These are phyloP conservation scores for Diabrotica balteata DNA, from an alignment of 2,888 invertebrate genomes.

Conservation along the genomic window DNA sequence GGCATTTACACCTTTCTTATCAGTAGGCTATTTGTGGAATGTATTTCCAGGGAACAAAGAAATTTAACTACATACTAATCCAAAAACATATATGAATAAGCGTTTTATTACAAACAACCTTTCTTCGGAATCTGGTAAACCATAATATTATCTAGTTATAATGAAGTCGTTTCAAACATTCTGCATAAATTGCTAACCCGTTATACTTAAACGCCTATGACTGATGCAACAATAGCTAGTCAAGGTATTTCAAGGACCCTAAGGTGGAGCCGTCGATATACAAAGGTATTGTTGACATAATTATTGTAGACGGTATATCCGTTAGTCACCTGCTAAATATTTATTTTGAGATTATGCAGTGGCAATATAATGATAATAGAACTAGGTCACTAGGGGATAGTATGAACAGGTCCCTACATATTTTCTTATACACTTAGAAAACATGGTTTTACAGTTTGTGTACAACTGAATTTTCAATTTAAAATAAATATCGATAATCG, in stretches of 20 bases:
- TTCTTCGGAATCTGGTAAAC: too few species aligned
- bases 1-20: too few species aligned
- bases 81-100: too few species aligned
- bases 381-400: neutral
- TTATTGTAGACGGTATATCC: neutral
- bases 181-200: neutral
- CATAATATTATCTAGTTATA: neutral
- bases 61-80: too few species aligned
- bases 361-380: constrained; percentile 1
- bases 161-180: neutral
- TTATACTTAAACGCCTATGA: neutral
- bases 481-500: too few species aligned
- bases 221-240: neutral
- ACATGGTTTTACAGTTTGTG: too few species aligned
- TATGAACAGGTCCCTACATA: too few species aligned
- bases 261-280: constrained; percentile 1
- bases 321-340: constrained; percentile 3
- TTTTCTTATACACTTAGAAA: too few species aligned
- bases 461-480: too few species aligned
- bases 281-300: constrained; percentile 3
- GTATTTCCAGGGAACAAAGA: too few species aligned
- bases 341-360: neutral
- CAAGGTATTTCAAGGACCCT: constrained; percentile 11
- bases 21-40: too few species aligned
- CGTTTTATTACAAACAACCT: too few species aligned